Base-by-base conservation (phyloP, 53 echinoderm and acorn worm species). In the Zoroaster sp. region DNA sequence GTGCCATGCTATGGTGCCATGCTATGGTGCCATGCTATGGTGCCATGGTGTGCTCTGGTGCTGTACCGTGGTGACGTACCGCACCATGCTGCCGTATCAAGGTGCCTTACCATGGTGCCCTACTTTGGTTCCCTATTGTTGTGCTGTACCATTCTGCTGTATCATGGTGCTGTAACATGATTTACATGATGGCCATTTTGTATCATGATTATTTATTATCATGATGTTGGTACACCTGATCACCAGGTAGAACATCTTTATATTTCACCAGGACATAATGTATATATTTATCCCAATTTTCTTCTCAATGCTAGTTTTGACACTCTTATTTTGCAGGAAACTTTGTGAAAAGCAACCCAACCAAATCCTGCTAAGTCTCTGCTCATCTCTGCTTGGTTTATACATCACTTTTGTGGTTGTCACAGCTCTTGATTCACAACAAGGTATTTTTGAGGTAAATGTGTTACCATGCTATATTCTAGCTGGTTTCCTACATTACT, bases 401-500 rank as follows among this genome's bases (percentile, higher is more conserved):
- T 93, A 94, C 80, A 28, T 93, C 51, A 87, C 87, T 39, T 96
- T 96, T 53, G 73, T 96, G 18, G 91, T 89, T 66, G 86, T 86
- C 25, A 87, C 93, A 32, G 76, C 86, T 32, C 66, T 92, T 15
- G 92, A 96, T 59, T 79, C 83, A 37, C 76, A 90, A 46, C 74
- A 90, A 46, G 87, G 83, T 13, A 21, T 79, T 70, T 85, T 32
- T 12, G 93, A 95, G 78, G 40, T 94, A 34, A 55, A 38, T 32
- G 83, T 80, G 59, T 15, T 91, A 40, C 91, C 91, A 1, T 94
- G 96, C 76, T 86, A 87, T 21, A 74, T 94, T 31, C 88, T 94
- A 28, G 96, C 94, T 12, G 94, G 71, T 13, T 28, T 96, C 18
- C 74, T 97, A n/a, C 97, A 97, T 59, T 97, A 93, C 87, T 97